Conservation (phyloP, 2,888 invertebrate genomes). For the Caenorhabditis sp. region DNA sequence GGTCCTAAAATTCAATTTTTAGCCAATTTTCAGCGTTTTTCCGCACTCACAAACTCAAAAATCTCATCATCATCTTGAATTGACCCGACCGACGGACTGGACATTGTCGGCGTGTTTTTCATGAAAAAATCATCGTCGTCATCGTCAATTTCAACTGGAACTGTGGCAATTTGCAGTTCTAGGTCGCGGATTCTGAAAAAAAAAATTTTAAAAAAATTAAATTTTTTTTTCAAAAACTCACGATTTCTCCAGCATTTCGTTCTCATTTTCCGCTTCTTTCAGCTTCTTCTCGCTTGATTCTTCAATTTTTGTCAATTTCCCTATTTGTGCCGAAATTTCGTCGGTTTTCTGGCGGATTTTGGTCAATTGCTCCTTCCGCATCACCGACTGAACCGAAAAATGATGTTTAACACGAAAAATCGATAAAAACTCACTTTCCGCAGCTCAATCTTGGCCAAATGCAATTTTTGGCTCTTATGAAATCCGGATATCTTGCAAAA, state of each 20-base stretch:
- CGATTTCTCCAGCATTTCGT: conserved; percentile 30
- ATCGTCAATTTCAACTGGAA: not conserved
- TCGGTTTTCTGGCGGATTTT: conserved; percentile 17
- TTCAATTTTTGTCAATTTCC: conserved; percentile 19
- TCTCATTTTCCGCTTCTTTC: conserved; percentile 26
- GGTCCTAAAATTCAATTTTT: conserved; percentile 25
- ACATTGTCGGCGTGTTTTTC: conserved; percentile 20
- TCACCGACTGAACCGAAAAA: conserved; percentile 17
- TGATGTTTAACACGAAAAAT: not conserved
- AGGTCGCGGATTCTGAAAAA: conserved; percentile 21
- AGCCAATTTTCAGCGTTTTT: not conserved
- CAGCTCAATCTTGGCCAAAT: conserved; percentile 22
- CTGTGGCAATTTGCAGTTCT: not conserved
- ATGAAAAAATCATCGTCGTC: conserved; percentile 40
- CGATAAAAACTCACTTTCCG: conserved; percentile 19
- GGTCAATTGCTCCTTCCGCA: conserved; percentile 27
- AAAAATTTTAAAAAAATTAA: not conserved
- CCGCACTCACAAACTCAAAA: conserved; percentile 28
- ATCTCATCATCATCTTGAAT: conserved; percentile 24
- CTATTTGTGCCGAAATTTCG: conserved; percentile 16
- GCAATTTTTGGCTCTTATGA: conserved; percentile 36
- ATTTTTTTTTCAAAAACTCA: not conserved
- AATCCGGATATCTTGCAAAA: conserved; percentile 18
- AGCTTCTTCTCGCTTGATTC: conserved; percentile 36
- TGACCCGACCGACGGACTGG: conserved; percentile 27